phyloP scores from a whole-genome alignment of 1,140 invertebrate genomes.

The Panagrolaimus sp. region DNA sequence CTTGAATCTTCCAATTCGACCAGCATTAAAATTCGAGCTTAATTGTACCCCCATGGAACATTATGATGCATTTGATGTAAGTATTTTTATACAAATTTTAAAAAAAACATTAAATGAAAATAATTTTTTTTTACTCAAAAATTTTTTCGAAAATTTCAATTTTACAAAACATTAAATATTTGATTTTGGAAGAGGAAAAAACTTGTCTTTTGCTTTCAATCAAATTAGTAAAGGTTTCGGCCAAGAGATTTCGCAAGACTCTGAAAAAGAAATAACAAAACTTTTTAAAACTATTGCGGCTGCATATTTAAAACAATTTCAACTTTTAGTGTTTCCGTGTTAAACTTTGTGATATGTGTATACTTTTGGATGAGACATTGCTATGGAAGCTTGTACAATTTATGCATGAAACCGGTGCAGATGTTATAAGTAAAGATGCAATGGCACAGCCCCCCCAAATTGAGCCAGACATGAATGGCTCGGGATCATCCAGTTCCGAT shows the following conservation, averaged over 20 bases:
- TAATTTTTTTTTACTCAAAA: too few species aligned
- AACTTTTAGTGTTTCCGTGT: conserved; percentile 73
- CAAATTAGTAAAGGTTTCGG: too few species aligned
- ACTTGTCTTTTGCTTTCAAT: too few species aligned
- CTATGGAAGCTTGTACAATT: conserved; percentile 77
- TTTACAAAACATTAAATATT: too few species aligned
- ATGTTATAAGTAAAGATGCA: conserved; percentile 33
- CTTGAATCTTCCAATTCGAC: conserved; percentile 15
- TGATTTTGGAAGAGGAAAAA: too few species aligned
- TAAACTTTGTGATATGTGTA: conserved; percentile 72
- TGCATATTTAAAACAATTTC: too few species aligned
- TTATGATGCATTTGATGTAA: conserved; percentile 54
- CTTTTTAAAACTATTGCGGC: too few species aligned
- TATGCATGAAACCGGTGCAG: conserved; percentile 59
- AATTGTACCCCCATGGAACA: conserved; percentile 47
- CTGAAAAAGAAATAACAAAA: too few species aligned
- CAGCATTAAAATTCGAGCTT: conserved; percentile 52
- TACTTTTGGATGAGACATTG: conserved; percentile 79
- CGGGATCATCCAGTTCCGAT: neutral
- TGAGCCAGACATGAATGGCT: conserved; percentile 31
- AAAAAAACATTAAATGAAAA: too few species aligned
- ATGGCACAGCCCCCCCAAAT: conserved; percentile 49
- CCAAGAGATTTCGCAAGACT: too few species aligned
- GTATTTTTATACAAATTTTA: too few species aligned
- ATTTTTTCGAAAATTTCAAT: too few species aligned